phyloP scores from a whole-genome alignment of 2,888 invertebrate species.

The Melolontha melolontha region DNA sequence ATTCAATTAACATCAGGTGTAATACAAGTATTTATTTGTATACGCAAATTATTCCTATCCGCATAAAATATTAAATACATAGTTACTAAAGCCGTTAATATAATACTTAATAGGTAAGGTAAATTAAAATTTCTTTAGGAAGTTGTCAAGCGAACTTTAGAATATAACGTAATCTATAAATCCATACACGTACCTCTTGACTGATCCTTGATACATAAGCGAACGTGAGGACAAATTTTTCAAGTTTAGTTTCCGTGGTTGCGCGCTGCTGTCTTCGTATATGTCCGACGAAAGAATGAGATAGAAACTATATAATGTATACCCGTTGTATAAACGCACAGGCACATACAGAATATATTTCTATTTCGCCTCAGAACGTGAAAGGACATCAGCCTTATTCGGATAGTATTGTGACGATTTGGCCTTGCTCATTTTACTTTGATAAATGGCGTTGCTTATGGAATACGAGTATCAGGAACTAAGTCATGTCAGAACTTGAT shows the following conservation, averaged over 20 bases:
- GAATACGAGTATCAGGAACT: constrained; percentile 43
- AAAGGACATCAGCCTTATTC: constrained; percentile 61
- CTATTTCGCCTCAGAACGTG: constrained; percentile 48
- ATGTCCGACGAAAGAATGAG: constrained; percentile 1
- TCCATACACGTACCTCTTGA: constrained; percentile 41
- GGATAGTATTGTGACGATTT: constrained; percentile 58
- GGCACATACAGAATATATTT: constrained; percentile 5
- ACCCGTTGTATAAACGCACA: neutral
- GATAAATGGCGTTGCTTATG: constrained; percentile 46
- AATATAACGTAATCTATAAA: constrained; percentile 41
- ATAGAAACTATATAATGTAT: too few species aligned
- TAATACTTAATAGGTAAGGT: neutral
- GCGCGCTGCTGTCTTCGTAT: constrained; percentile 54
- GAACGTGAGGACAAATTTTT: constrained; percentile 57
- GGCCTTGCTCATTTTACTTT: constrained; percentile 55
- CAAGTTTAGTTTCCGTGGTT: constrained; percentile 58
- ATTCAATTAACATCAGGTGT: neutral
- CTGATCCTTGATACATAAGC: constrained; percentile 58
- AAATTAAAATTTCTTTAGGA: constrained; percentile 31
- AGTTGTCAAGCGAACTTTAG: neutral
- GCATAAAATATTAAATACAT: too few species aligned
- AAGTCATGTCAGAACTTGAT: constrained; percentile 46
- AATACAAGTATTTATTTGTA: too few species aligned
- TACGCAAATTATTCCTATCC: too few species aligned
- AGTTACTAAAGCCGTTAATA: too few species aligned